Conservation (phyloP, 1,140 invertebrate species). For the Dreissena rostriformis region DNA sequence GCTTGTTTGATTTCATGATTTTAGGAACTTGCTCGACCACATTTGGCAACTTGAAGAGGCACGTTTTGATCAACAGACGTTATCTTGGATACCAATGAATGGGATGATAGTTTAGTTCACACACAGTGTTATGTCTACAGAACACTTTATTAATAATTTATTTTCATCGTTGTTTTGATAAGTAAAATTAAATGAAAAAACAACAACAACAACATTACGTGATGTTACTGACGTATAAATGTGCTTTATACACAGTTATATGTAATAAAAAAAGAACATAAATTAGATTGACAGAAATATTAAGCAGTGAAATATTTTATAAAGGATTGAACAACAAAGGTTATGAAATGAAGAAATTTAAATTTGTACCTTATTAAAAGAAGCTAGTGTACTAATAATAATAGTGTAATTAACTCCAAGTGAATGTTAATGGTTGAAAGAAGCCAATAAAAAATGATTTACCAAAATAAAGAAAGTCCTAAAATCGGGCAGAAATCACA, state of each 20-base stretch:
- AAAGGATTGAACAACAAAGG: too few relatives aligned
- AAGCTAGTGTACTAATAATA: too few relatives aligned
- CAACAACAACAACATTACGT: not conserved
- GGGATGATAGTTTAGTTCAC: not conserved
- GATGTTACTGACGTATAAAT: too few relatives aligned
- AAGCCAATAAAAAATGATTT: not conserved
- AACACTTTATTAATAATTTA: not conserved
- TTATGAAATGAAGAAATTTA: too few relatives aligned
- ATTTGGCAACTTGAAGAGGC: not conserved
- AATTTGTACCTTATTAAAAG: too few relatives aligned
- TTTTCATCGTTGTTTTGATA: not conserved
- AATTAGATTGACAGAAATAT: too few relatives aligned
- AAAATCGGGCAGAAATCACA: too few relatives aligned
- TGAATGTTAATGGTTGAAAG: not conserved
- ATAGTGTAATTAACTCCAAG: too few relatives aligned
- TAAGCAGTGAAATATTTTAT: too few relatives aligned
- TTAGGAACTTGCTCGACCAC: conserved; percentile 8
- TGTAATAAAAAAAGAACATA: too few relatives aligned
- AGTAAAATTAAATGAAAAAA: not conserved
- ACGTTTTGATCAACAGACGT: not conserved
- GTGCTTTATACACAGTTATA: too few relatives aligned
- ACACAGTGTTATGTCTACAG: not conserved
- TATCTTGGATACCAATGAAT: not conserved
- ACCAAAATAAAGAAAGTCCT: too few relatives aligned
- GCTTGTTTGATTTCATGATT: conserved; percentile 45